These are phyloP conservation scores for Atta cephalotes DNA, from an alignment of 1,140 invertebrate genomes.

Conservation along the genomic window DNA sequence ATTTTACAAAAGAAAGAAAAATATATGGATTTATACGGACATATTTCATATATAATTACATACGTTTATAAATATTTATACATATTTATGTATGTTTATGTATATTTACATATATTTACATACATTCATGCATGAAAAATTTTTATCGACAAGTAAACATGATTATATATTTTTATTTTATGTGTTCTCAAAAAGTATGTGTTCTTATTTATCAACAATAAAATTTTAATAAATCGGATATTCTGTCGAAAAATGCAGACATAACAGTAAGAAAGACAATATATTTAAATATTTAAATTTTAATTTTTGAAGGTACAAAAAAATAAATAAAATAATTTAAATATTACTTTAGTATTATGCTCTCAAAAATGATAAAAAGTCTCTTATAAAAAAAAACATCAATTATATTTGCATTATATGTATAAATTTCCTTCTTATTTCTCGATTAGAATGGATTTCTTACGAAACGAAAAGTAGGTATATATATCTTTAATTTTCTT, in stretches of 20 bases:
- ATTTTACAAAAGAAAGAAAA: no score
- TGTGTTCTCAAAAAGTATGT: neutral
- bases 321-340: neutral
- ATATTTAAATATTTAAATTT: conserved; percentile 10
- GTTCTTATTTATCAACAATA: neutral
- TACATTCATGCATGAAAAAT: no score
- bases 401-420: neutral
- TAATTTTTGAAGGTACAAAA: neutral
- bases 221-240: neutral
- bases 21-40: no score
- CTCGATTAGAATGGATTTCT: neutral
- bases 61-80: no score
- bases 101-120: no score
- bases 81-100: no score
- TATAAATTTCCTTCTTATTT: neutral
- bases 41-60: no score
- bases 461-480: neutral
- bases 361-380: neutral
- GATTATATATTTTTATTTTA: neutral
- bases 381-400: neutral
- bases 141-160: no score
- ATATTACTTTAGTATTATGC: neutral
- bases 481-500: neutral
- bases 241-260: neutral
- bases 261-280: neutral